Base-by-base conservation (phyloP, 1,140 invertebrate species). In the Dinoponera quadriceps region DNA sequence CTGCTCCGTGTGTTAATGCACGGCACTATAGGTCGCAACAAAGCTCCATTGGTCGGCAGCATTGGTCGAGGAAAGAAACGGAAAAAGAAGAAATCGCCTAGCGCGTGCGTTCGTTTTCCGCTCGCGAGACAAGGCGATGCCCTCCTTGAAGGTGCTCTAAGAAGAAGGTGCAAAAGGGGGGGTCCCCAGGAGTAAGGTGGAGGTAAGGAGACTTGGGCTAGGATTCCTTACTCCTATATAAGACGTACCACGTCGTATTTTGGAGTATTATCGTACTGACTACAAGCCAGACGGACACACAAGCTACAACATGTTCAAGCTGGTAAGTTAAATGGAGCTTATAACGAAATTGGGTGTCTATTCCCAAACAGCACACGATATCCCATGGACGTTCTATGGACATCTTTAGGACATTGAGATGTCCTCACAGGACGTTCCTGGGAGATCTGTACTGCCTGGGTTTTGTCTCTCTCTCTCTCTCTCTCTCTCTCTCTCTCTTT, bases 251-350 rank as follows among this genome's bases (percentile, higher is more conserved):
- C 83, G 38, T 78, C 59, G 77, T 25, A 62, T 77, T 82, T 88
- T 82, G 51, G 27, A 66, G 55, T 80, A 83, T 83, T 68, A 85
- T 85, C 83, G 55, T 84, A 51, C 80, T 87, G 72, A 78, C 75
- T 89, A 68, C 82, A 59, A 71, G 54, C 73, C 77, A 68, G 83
- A 65, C 86, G 33, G 33, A 54, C 55, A 60, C 38, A 54, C 44
- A 82, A 71, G 63, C 29, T 78, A 65, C 88, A 81, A 86, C 63
- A 91, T 91, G 91, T 91, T 91, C 89, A 91, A 90, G 62, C 82
- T 90, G 86, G 91, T 91, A 77, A 91, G 91, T 90, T 11, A 13
- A 80, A 18, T 48, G 20, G 48, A 7, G 29, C n/a, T 48, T 33
- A 20, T 4, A 22, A 7, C 13, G 5, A 73, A 29, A 49, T 33